Evolutionary conservation across 2,797 vertebrate genomes (phyloP), one percentile per base, ranked within the genome.

Genomic region (Melanotaenia boesemani): DNA sequence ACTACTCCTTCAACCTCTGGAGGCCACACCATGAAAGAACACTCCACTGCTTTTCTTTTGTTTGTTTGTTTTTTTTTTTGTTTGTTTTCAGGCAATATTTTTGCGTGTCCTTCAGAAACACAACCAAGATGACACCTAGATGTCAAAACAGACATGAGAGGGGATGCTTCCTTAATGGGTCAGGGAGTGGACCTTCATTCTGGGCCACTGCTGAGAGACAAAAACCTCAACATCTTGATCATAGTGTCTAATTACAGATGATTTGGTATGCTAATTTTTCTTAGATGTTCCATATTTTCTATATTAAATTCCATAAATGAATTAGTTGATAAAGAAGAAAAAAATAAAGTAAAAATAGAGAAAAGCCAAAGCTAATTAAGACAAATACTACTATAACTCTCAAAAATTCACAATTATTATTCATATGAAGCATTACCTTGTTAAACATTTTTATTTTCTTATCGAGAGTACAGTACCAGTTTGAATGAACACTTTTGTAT

Each of bases 321-420:
- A 89, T 92, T 89, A 87, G 86, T 80, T 79, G 66, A 86, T 72
- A 89, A 93, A 93, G 93, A 64, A 88, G 80, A 91, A 85, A 75
- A 86, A 89, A 90, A 77, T 63, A 18, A 80, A 81, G 76, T 79
- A 74, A 81, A 81, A 81, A 72, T 48, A 82, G 69, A 83, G 81
- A 93, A 95, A 96, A 96, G 94, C 96, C 96, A 97, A 97, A 97
- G 96, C 92, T 94, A 93, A 96, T 94, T 92, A 95, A 93, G 92
- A 94, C 84, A 94, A 92, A 92, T 93, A 93, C 93, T 94, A 94
- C 91, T 94, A 93, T 95, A 95, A 93, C 93, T 93, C 92, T 86
- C 65, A 83, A 88, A 95, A 84, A 88, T 85, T 92, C 90, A 93
- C 92, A 92, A 90, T 90, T 95, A 93, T 93, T 95, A 95, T 91